These are phyloP conservation scores for Drosophila tanythrix DNA, from an alignment of 2,888 invertebrate species.

Conservation along the genomic window DNA sequence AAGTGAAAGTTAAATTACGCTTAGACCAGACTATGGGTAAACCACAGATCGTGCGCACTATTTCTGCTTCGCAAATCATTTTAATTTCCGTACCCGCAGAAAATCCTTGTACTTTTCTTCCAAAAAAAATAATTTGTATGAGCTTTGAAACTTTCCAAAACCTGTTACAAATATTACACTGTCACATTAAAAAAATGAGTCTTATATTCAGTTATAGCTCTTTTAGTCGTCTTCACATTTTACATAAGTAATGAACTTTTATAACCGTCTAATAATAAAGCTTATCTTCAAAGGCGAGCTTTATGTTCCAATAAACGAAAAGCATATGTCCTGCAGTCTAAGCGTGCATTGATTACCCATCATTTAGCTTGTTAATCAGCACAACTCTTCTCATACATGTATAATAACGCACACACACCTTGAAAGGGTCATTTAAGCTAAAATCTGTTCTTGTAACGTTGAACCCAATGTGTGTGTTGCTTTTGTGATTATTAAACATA, in stretches of 20 bases:
- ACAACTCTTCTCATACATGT: neutral
- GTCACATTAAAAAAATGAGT: too few relatives aligned
- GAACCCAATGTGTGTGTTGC: neutral
- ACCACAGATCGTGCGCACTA: neutral
- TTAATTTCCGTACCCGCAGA: neutral
- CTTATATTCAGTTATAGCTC: neutral
- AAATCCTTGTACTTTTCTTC: neutral
- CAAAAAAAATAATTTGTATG: neutral
- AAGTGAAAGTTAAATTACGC: neutral
- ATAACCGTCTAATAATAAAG: neutral
- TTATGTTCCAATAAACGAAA: neutral
- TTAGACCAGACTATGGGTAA: neutral
- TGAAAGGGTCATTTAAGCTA: neutral
- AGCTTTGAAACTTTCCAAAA: neutral
- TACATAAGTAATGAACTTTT: neutral
- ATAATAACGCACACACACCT: neutral
- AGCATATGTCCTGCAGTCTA: neutral
- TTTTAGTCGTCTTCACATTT: neutral
- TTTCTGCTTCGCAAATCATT: neutral
- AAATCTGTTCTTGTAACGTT: neutral
- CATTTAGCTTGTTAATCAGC: neutral
- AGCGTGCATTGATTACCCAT: neutral
- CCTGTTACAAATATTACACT: neutral
- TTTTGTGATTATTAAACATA: conserved; percentile 14
- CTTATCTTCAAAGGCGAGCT: neutral